phyloP scores from a whole-genome alignment of 2,888 invertebrate species.

The Oasisia sp. region DNA sequence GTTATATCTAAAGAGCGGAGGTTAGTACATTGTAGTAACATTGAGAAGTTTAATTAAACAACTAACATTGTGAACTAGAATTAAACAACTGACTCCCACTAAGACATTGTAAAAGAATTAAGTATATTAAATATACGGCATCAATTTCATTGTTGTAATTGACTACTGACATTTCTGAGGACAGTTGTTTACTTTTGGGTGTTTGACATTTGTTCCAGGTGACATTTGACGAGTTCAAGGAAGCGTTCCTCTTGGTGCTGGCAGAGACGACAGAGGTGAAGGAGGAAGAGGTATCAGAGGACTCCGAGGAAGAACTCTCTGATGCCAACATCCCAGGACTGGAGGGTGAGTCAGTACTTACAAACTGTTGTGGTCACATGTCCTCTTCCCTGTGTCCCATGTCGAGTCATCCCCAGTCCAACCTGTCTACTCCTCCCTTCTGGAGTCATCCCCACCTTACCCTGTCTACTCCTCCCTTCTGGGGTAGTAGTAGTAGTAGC shows the following conservation, averaged over 20 bases:
- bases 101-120: background rate
- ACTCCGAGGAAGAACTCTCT: constrained; percentile 30
- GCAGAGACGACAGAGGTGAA: constrained; percentile 36
- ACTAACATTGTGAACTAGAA: background rate
- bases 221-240: constrained; percentile 42
- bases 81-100: background rate
- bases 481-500: too few species aligned
- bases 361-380: too few species aligned
- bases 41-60: background rate
- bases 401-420: too few species aligned
- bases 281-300: constrained; percentile 31
- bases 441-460: too few species aligned
- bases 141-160: background rate
- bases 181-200: background rate
- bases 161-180: background rate
- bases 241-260: constrained; percentile 41
- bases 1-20: background rate
- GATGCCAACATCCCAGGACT: background rate
- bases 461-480: too few species aligned
- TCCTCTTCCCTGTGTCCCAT: too few species aligned
- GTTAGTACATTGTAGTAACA: background rate
- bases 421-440: too few species aligned
- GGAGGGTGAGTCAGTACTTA: background rate
- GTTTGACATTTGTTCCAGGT: constrained; percentile 32
- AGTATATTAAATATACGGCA: background rate